Conservation (phyloP, 2,113 vertebrate species). For the Caretta caretta region DNA sequence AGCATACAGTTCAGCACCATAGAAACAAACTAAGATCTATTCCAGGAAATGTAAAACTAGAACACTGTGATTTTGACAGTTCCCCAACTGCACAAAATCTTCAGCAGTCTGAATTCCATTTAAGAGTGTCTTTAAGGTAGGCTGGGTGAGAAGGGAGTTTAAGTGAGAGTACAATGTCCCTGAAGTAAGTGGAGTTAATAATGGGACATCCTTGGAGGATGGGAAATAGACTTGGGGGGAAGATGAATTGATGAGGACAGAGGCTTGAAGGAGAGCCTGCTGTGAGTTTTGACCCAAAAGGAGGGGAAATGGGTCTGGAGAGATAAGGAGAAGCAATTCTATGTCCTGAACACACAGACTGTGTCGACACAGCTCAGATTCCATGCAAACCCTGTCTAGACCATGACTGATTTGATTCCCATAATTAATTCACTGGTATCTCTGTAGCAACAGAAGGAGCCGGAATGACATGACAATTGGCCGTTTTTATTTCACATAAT, state of each 20-base stretch:
- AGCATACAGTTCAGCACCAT: constrained; percentile 16
- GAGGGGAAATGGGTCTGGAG: not conserved
- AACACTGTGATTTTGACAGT: not conserved
- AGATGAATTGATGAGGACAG: not conserved
- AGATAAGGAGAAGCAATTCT: not conserved
- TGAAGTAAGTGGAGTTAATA: not conserved
- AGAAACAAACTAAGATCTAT: constrained; percentile 2
- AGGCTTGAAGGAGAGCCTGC: not conserved
- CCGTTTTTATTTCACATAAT: not conserved
- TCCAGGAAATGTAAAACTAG: not conserved
- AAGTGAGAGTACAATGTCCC: not conserved
- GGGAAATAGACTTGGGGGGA: not conserved
- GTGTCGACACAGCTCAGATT: not conserved
- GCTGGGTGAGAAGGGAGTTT: not conserved
- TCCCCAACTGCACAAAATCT: not conserved
- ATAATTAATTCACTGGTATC: not conserved
- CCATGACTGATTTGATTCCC: not conserved
- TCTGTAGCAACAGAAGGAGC: not conserved
- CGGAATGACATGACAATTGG: not conserved
- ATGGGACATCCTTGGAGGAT: not conserved
- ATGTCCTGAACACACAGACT: not conserved
- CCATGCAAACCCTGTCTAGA: not conserved
- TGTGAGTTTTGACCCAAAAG: not conserved
- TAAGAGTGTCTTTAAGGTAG: not conserved
- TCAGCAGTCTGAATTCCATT: not conserved